A percentile compares a stretch with the other conserved stretches of the same genome.
Evolutionary conservation across 2,113 vertebrate species (phyloP).

Genomic region (Dryoscopus gambensis): DNA sequence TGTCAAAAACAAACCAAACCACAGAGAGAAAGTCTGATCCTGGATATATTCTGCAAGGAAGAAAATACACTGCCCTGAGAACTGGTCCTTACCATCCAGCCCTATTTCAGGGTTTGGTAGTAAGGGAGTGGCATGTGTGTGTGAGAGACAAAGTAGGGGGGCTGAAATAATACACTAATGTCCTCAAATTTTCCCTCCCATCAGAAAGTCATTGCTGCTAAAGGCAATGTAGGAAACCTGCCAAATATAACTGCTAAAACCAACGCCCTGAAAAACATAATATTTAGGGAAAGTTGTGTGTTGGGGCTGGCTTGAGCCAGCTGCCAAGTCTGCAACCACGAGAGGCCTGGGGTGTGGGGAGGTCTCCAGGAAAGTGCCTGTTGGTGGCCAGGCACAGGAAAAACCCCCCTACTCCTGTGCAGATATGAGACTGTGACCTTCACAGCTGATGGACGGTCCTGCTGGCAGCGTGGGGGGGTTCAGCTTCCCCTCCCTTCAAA

Average conservation of each 20-base stretch:
- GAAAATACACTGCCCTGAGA: neutral
- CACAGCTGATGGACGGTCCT: neutral
- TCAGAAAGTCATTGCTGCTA: neutral
- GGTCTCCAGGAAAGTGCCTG: neutral
- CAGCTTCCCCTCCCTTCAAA: neutral
- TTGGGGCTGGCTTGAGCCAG: neutral
- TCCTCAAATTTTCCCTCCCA: neutral
- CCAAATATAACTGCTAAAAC: slow-evolving; percentile 42
- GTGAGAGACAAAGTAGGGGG: neutral
- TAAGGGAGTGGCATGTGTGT: neutral
- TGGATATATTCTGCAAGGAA: neutral
- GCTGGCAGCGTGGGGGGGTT: neutral
- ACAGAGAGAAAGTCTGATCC: neutral
- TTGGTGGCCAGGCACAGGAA: neutral
- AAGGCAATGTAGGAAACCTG: neutral
- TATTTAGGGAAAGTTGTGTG: neutral
- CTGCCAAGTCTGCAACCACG: neutral
- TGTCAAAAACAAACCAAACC: neutral
- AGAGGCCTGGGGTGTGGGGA: neutral
- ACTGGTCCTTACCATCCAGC: neutral
- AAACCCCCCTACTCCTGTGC: neutral
- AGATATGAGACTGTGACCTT: neutral
- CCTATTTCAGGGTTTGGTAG: neutral
- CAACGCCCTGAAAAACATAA: slow-evolving; percentile 21
- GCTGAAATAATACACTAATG: neutral